Base-by-base conservation (phyloP, 2,888 invertebrate genomes). In the Microctonus brassicae region DNA sequence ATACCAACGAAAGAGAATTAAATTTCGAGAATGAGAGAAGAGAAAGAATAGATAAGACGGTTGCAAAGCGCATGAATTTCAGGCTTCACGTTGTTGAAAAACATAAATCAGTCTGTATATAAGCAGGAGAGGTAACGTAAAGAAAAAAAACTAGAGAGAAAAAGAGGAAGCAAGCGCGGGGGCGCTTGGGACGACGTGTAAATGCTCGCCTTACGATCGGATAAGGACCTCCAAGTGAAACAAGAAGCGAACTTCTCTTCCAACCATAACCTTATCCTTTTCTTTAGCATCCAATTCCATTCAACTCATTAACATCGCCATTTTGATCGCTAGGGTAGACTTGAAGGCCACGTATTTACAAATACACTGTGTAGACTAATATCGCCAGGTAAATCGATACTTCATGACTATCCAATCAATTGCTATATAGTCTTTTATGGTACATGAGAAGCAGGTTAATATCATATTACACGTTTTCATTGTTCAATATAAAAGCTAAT, bases 171-270 rank as follows among this genome's bases (percentile, higher is more conserved):
- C 77, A 76, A 80, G 78, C 82, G 83, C 83, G 82, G 82, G 82
- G 82, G 83, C 82, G 83, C 80, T 76, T 74, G 77, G 11, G 80
- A 73, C 77, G 79, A 83, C 84, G 85, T 85, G 85, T 84, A 85
- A 85, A 84, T 84, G 83, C 83, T 84, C 83, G 83, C 83, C 83
- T 83, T 85, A 83, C 84, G 82, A 84, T 83, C 84, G 82, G 84
- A 85, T 84, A 84, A 81, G 80, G 79, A 73, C 26, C 26, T 36
- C 36, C 74, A 67, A 73, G 72, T 55, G 60, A 64, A 63, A 69
- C 65, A 73, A 74, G 58, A 64, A 67, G 55, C 65, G 60, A 53
- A 62, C 33, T 47, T 24, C 63, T 20, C 72, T 58, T 33, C 73
- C 58, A 68, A 61, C 70, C 58, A 29, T 70, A 57, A 73, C 69